Evolutionary conservation across 2,113 vertebrate species (phyloP).

Genomic region (Brienomyrus brachyistius): DNA sequence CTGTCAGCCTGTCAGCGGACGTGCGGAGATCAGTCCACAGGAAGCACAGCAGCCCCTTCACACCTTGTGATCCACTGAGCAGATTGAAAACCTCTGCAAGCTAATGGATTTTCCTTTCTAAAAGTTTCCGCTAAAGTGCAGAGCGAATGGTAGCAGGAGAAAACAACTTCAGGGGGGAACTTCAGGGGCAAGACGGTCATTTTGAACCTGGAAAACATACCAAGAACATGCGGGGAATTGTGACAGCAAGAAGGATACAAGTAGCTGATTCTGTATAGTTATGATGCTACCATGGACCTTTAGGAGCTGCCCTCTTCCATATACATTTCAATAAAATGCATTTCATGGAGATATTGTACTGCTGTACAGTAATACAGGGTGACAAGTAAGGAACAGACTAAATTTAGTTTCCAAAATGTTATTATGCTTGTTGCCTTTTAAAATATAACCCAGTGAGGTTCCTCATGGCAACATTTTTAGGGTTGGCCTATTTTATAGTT

Average conservation of each 20-base stretch:
- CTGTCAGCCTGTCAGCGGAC: not conserved
- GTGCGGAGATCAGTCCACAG: not conserved
- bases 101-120: conserved; percentile 12
- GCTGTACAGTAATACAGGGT: not conserved
- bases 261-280: not conserved
- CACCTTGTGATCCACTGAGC: not conserved
- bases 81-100: conserved; percentile 3
- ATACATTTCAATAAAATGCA: not conserved
- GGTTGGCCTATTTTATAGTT: not conserved
- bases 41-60: conserved; percentile 4
- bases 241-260: not conserved
- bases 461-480: not conserved
- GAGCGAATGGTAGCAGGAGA: not conserved
- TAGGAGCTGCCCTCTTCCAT: not conserved
- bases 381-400: not conserved
- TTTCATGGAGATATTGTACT: not conserved
- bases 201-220: not conserved
- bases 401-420: not conserved
- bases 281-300: not conserved
- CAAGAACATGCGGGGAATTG: not conserved
- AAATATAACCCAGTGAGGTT: not conserved
- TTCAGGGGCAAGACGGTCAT: conserved; percentile 8
- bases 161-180: not conserved
- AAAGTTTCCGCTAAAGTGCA: not conserved
- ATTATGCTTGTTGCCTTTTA: not conserved